phyloP scores from a whole-genome alignment of 2,113 vertebrate genomes.

The Micromys minutus region DNA sequence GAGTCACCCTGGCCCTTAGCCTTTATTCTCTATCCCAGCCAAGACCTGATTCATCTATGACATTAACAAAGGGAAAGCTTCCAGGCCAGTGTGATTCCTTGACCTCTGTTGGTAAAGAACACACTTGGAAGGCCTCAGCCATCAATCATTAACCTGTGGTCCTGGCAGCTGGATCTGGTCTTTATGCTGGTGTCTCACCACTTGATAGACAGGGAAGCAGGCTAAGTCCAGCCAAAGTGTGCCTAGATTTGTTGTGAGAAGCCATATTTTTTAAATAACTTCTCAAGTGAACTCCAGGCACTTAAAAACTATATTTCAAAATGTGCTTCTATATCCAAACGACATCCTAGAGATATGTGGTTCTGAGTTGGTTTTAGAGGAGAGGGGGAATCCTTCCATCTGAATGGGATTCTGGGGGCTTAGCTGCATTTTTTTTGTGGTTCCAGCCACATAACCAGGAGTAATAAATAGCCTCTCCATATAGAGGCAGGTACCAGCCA shows the following conservation, averaged over 20 bases:
- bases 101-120: slow-evolving; percentile 56
- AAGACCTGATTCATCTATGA: neutral
- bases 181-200: neutral
- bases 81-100: neutral
- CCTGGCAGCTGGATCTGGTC: neutral
- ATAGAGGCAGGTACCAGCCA: neutral
- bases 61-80: neutral
- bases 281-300: neutral
- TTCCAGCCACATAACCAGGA: neutral
- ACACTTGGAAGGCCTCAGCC: slow-evolving; percentile 4
- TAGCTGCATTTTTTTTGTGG: neutral
- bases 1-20: neutral
- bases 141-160: slow-evolving; percentile 52
- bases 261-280: neutral
- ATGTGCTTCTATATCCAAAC: neutral
- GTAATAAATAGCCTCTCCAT: neutral
- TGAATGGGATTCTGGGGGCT: neutral
- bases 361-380: slow-evolving; percentile 6
- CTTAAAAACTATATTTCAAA: neutral
- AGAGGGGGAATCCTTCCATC: neutral
- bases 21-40: neutral
- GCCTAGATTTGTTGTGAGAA: neutral
- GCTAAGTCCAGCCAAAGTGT: neutral
- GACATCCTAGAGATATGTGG: neutral
- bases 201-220: neutral